Conservation (phyloP, 2,113 vertebrate species). For the Psittacara wagleri region DNA sequence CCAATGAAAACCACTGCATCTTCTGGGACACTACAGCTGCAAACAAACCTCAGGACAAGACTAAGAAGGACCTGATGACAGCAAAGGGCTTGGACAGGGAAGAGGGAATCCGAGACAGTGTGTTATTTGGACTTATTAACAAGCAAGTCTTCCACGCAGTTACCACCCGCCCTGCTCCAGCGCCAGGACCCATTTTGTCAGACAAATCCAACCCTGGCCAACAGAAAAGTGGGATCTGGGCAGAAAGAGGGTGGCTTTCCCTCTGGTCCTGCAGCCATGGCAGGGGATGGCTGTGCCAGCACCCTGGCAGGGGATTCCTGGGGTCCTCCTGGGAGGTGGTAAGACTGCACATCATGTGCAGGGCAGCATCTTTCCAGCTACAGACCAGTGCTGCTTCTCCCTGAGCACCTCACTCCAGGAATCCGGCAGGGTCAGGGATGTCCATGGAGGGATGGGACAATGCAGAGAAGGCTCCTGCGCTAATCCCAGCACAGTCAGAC, state of each 20-base stretch:
- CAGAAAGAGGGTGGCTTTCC: background rate
- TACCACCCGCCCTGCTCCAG: background rate
- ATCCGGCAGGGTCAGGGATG: background rate
- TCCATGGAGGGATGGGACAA: background rate
- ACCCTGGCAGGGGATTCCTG: background rate
- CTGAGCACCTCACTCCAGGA: background rate
- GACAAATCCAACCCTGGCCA: background rate
- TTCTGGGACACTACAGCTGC: background rate
- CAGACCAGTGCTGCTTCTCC: background rate
- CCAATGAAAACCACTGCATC: background rate
- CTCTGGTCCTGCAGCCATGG: fast-evolving
- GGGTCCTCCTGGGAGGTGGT: background rate
- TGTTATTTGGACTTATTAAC: conserved; percentile 7
- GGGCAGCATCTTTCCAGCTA: background rate
- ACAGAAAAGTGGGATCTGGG: background rate
- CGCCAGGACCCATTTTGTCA: background rate
- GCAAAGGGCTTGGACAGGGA: conserved; percentile 12
- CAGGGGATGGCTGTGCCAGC: fast-evolving
- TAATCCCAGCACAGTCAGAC: fast-evolving
- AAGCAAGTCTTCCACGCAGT: background rate
- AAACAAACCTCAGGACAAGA: conserved; percentile 16
- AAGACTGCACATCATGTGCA: fast-evolving
- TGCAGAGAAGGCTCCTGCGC: background rate
- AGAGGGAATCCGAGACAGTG: background rate
- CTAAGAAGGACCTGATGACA: conserved; percentile 32